Conservation (phyloP, 2,113 vertebrate genomes). For the Ictidomys tridecemlineatus region DNA sequence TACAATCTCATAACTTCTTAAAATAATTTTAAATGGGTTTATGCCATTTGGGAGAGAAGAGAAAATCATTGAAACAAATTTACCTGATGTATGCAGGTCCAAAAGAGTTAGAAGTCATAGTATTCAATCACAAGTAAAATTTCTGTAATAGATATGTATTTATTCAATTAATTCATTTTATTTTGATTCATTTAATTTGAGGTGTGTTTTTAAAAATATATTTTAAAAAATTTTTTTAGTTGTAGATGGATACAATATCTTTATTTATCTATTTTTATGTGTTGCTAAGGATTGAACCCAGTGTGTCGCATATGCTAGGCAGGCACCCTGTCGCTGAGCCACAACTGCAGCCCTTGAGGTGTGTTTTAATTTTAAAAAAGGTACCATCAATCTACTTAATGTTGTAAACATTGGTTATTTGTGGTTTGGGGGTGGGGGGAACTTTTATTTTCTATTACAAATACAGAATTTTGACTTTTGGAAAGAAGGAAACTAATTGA, state of each 20-base stretch:
- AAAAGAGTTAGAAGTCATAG: neutral
- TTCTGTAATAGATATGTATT: neutral
- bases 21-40: constrained; percentile 58
- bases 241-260: too few relatives aligned
- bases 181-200: constrained; percentile 44
- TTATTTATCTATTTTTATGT: too few relatives aligned
- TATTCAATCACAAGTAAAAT: neutral
- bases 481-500: neutral
- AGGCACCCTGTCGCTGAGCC: too few relatives aligned
- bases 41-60: neutral
- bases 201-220: neutral
- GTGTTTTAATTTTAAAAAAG: constrained; percentile 1
- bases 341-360: neutral
- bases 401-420: neutral
- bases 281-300: too few relatives aligned
- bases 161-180: neutral
- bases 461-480: constrained; percentile 19
- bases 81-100: neutral
- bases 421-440: neutral
- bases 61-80: constrained; percentile 40
- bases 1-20: constrained; percentile 24
- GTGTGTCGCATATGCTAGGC: too few relatives aligned
- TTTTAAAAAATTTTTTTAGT: too few relatives aligned
- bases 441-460: constrained; percentile 35
- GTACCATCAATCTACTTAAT: constrained; percentile 11